Percentiles rank a stretch among this genome's conserved stretches.
Conservation (phyloP, 1,140 invertebrate genomes). For the Agrilus planipennis region DNA sequence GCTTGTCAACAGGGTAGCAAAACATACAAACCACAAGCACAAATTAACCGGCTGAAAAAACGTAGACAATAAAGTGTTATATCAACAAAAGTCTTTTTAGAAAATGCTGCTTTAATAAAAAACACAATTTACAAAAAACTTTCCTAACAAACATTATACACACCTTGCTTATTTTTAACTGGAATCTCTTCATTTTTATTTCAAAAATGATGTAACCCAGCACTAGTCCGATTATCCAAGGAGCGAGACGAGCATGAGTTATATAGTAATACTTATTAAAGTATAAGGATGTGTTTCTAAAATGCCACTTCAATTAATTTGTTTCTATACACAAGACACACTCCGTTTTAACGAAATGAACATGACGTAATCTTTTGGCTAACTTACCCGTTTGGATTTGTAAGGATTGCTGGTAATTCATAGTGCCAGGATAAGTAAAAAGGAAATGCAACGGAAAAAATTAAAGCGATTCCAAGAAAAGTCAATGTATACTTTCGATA, state of each 20-base stretch:
- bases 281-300: too few species aligned
- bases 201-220: constrained; percentile 19
- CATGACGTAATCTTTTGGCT: neutral
- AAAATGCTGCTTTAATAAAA: neutral
- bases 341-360: too few species aligned
- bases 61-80: constrained; percentile 1
- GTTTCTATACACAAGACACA: constrained; percentile 7
- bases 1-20: constrained; percentile 14
- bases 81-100: too few species aligned
- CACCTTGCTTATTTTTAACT: constrained; percentile 1
- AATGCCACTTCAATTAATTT: constrained; percentile 1
- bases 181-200: constrained; percentile 3
- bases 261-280: constrained; percentile 18
- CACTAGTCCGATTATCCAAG: constrained; percentile 23
- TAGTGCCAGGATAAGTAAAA: constrained; percentile 12
- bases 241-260: constrained; percentile 20
- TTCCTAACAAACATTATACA: constrained; percentile 1
- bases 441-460: constrained; percentile 5
- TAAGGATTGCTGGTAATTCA: constrained; percentile 13
- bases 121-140: constrained; percentile 4
- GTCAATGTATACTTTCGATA: constrained; percentile 12
- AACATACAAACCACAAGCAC: constrained; percentile 11
- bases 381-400: constrained; percentile 10
- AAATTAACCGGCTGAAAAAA: constrained; percentile 7
- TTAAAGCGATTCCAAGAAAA: constrained; percentile 3